Conservation (phyloP, 2,113 vertebrate genomes). For the Actenoides hombroni region DNA sequence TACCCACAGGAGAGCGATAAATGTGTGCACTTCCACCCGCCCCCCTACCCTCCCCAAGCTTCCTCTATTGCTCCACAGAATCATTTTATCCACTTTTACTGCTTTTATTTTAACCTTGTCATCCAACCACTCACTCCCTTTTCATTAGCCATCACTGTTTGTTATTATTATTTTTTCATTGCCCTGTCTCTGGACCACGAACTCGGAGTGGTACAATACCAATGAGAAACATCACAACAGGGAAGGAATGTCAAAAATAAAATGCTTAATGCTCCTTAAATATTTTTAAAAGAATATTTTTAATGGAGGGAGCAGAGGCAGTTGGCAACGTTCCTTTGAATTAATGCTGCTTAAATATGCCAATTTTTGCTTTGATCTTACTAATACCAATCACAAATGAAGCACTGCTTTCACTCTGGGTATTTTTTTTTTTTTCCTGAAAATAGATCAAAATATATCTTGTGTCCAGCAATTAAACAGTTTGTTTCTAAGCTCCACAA, state of each 20-base stretch:
- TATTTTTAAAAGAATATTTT: background rate
- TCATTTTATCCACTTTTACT: background rate
- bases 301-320: background rate
- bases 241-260: background rate
- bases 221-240: background rate
- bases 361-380: constrained; percentile 46
- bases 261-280: background rate
- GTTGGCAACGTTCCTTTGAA: background rate
- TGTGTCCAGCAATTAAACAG: constrained; percentile 38
- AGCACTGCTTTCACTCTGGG: background rate
- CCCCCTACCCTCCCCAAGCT: rapidly evolving
- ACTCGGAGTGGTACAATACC: background rate
- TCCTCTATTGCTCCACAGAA: background rate
- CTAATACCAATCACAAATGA: constrained; percentile 28
- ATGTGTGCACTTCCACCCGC: rapidly evolving
- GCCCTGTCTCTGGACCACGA: background rate
- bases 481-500: constrained; percentile 27
- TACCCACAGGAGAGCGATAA: background rate
- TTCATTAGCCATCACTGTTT: background rate
- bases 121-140: background rate
- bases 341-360: background rate
- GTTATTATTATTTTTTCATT: background rate
- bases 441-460: constrained; percentile 33
- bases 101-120: background rate
- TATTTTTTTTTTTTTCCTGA: background rate